Evolutionary conservation across 1,140 invertebrate genomes (phyloP).

Genomic region (Platorchestia sp.): DNA sequence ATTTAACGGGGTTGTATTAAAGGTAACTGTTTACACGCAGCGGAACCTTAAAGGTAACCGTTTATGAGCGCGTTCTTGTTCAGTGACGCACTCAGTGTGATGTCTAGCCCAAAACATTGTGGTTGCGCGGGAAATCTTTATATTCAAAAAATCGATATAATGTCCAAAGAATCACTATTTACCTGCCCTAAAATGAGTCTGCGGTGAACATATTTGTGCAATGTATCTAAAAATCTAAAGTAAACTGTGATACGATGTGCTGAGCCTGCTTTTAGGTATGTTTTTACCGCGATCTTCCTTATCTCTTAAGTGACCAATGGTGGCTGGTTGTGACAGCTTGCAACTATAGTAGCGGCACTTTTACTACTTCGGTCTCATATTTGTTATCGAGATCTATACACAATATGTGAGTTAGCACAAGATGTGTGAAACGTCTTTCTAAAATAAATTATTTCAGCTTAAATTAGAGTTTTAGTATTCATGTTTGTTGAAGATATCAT

Average conservation of each 20-base stretch:
- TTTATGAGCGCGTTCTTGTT: slow-evolving; percentile 43
- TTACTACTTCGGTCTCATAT: neutral
- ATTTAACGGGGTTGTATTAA: neutral
- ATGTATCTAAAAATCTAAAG: neutral
- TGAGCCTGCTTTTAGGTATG: slow-evolving; percentile 6
- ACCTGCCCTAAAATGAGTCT: neutral
- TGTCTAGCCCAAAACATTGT: slow-evolving; percentile 28
- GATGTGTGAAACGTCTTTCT: neutral
- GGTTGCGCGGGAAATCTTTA: slow-evolving; percentile 49
- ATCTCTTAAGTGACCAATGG: slow-evolving; percentile 22
- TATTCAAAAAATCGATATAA: slow-evolving; percentile 47
- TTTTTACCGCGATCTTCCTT: slow-evolving; percentile 28
- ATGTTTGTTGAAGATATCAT: neutral
- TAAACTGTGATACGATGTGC: slow-evolving; percentile 18
- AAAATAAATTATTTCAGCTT: neutral
- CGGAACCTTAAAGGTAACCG: slow-evolving; percentile 45
- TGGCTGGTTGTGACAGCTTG: slow-evolving; percentile 8
- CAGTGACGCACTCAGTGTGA: slow-evolving; percentile 29
- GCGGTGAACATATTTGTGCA: neutral
- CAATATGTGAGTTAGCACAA: neutral
- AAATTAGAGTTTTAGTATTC: neutral
- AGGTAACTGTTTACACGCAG: neutral
- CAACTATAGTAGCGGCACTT: neutral
- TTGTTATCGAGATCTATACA: neutral
- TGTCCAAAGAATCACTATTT: neutral